phyloP scores from a whole-genome alignment of 1,140 invertebrate species.

The Micrasema longulum region DNA sequence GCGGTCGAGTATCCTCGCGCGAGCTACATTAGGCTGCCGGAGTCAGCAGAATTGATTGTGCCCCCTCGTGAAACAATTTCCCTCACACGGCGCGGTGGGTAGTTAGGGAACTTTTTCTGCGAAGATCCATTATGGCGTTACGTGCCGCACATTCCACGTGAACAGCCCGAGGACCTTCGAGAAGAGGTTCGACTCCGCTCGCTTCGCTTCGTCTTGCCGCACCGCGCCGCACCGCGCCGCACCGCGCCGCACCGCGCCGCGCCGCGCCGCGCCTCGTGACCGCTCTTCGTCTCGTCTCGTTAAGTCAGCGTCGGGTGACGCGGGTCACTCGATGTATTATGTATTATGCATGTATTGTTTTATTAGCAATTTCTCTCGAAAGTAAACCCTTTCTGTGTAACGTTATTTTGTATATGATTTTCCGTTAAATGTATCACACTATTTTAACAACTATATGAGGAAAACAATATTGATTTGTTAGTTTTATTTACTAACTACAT shows the following conservation, averaged over 20 bases:
- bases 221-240: not conserved
- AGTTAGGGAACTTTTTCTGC: slow-evolving; percentile 26
- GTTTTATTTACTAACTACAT: too few relatives aligned
- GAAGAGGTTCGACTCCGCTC: too few relatives aligned
- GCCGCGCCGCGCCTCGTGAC: not conserved
- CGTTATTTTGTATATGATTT: too few relatives aligned
- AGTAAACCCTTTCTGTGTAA: too few relatives aligned
- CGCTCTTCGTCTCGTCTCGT: not conserved
- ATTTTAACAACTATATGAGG: not conserved
- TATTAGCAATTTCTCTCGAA: too few relatives aligned
- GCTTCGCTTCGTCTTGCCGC: not conserved
- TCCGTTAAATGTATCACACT: too few relatives aligned
- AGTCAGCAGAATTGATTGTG: slow-evolving; percentile 35
- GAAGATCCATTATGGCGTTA: slow-evolving; percentile 31
- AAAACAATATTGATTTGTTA: too few relatives aligned
- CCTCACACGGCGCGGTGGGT: slow-evolving; percentile 7
- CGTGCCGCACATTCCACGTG: slow-evolving; percentile 13
- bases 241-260: not conserved
- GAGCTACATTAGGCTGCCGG: slow-evolving; percentile 14
- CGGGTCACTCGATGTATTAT: not conserved
- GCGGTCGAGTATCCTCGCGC: too few relatives aligned
- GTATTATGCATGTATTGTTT: too few relatives aligned
- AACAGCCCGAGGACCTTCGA: too few relatives aligned
- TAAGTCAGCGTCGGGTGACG: not conserved
- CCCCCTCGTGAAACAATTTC: slow-evolving; percentile 34